phyloP scores from a whole-genome alignment of 2,797 vertebrate genomes.

The Anguilla marmorata region DNA sequence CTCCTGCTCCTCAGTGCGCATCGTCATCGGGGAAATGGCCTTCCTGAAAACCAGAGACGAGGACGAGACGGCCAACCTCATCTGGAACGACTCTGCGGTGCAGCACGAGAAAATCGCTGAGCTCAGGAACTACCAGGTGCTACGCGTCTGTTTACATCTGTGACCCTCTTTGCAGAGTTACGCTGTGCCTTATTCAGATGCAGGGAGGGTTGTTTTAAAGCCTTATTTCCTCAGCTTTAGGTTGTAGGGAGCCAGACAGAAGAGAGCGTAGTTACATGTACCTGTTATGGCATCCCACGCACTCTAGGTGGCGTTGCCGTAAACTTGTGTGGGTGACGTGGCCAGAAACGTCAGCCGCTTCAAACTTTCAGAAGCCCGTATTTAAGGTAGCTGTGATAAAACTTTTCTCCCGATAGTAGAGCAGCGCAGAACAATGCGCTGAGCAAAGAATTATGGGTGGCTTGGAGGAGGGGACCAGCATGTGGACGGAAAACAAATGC shows the following conservation, averaged over 20 bases:
- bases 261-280: background rate
- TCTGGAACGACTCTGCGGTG: constrained; percentile 95
- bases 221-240: background rate
- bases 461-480: background rate
- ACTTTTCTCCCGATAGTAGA: background rate
- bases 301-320: background rate
- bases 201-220: background rate
- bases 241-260: background rate
- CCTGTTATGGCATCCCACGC: background rate
- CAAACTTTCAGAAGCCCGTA: background rate
- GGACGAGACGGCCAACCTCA: constrained; percentile 95
- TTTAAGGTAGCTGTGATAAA: background rate
- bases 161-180: constrained; percentile 2
- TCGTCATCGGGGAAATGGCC: constrained; percentile 86
- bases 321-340: background rate
- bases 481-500: background rate
- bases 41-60: constrained; percentile 91
- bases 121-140: constrained; percentile 95
- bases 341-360: background rate
- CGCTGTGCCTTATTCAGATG: background rate
- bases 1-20: constrained; percentile 76
- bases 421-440: background rate
- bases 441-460: background rate
- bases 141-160: constrained; percentile 28
- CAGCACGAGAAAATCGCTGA: constrained; percentile 98